Conservation (phyloP, 1,140 invertebrate species). For the Aphaenogaster floridana region DNA sequence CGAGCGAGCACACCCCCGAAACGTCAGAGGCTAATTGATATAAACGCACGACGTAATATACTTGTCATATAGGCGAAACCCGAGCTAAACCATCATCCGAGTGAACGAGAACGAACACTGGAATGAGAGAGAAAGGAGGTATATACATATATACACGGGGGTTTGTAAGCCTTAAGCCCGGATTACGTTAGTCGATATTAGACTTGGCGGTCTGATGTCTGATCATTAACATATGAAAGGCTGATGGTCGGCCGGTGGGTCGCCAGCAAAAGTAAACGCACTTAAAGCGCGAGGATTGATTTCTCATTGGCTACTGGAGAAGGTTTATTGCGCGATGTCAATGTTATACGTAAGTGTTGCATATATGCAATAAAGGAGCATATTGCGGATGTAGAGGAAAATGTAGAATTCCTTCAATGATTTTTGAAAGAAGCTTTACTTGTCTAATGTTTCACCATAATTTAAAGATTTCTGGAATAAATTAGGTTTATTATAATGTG, state of each 20-base stretch:
- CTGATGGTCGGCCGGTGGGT: slow-evolving; percentile 33
- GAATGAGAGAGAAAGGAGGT: slow-evolving; percentile 40
- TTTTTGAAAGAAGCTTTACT: not conserved
- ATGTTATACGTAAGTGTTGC: not conserved
- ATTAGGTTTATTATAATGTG: not conserved
- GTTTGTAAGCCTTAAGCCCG: slow-evolving; percentile 78
- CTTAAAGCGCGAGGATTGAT: slow-evolving; percentile 52
- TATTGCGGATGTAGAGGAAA: not conserved
- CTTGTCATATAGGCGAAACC: slow-evolving; percentile 83
- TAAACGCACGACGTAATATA: slow-evolving; percentile 85
- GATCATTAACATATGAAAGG: slow-evolving; percentile 83
- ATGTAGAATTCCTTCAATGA: not conserved
- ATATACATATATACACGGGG: slow-evolving; percentile 53
- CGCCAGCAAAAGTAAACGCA: slow-evolving; percentile 35
- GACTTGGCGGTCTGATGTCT: slow-evolving; percentile 77
- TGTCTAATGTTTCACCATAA: not conserved
- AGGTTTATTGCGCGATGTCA: slow-evolving; percentile 24
- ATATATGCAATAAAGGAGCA: not conserved
- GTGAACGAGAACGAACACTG: slow-evolving; percentile 38
- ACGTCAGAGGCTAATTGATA: slow-evolving; percentile 85
- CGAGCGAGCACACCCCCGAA: slow-evolving; percentile 79
- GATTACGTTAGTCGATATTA: slow-evolving; percentile 83
- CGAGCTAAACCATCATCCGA: slow-evolving; percentile 54
- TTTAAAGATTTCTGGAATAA: not conserved
- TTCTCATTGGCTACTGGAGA: slow-evolving; percentile 47